Conservation (phyloP, 2,113 vertebrate genomes). For the Gnathonemus echidnorhynchus region DNA sequence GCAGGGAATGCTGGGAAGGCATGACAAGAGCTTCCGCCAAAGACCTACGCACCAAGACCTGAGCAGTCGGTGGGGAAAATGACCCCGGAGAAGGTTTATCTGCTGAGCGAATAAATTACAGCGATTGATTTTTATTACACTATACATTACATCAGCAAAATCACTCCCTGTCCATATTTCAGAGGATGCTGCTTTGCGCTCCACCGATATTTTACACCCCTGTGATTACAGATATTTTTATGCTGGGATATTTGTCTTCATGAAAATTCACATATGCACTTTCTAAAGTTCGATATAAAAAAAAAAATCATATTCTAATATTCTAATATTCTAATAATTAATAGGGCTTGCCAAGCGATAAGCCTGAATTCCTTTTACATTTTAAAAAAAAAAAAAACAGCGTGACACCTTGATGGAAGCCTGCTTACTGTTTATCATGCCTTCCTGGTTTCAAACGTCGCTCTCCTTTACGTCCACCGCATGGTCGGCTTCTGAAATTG, state of each 20-base stretch:
- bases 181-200: background rate
- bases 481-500: conserved; percentile 6
- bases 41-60: background rate
- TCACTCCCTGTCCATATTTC: background rate
- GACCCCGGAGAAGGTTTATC: background rate
- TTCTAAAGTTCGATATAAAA: background rate
- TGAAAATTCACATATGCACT: background rate
- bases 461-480: background rate
- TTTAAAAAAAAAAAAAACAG: background rate
- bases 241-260: background rate
- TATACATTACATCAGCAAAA: conserved; percentile 7
- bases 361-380: too few species aligned
- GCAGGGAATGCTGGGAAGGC: background rate
- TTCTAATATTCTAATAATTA: background rate
- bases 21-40: background rate
- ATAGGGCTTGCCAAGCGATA: background rate
- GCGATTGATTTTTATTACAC: background rate
- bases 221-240: background rate
- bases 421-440: background rate
- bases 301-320: background rate
- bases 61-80: background rate
- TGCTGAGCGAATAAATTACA: background rate
- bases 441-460: background rate
- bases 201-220: background rate
- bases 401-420: background rate